These are phyloP conservation scores for Sarcophaga rosellei DNA, from an alignment of 2,888 invertebrate genomes.

Conservation along the genomic window DNA sequence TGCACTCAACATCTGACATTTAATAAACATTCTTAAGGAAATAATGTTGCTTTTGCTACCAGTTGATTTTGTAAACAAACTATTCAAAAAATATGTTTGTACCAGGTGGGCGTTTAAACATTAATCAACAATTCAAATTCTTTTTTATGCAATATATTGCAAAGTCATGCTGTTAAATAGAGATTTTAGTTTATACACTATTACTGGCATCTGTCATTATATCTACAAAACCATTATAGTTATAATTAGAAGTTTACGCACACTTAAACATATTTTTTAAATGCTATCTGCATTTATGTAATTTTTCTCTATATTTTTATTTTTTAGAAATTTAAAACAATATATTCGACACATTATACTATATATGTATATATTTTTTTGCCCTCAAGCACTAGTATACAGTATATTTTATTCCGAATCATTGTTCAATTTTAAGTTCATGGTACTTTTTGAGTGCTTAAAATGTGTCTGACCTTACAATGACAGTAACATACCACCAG, in stretches of 20 bases:
- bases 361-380: too few species aligned
- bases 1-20: neutral
- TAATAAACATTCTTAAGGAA: constrained; percentile 38
- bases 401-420: too few species aligned
- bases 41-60: constrained; percentile 23
- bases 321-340: too few species aligned
- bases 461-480: constrained; percentile 28
- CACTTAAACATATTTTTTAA: constrained; percentile 9
- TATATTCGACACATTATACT: too few species aligned
- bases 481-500: neutral
- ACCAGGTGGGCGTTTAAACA: constrained; percentile 24
- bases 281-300: neutral
- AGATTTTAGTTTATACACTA: neutral
- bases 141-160: constrained; percentile 29
- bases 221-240: neutral
- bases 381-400: too few species aligned
- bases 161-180: neutral
- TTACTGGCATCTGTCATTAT: neutral
- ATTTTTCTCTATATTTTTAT: neutral
- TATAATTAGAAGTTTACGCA: constrained; percentile 10
- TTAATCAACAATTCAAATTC: constrained; percentile 18
- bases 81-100: constrained; percentile 9
- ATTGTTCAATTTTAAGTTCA: too few species aligned
- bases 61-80: constrained; percentile 16
- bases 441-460: neutral